Evolutionary conservation across 2,113 vertebrate species (phyloP).

Genomic region (Callipepla californica): DNA sequence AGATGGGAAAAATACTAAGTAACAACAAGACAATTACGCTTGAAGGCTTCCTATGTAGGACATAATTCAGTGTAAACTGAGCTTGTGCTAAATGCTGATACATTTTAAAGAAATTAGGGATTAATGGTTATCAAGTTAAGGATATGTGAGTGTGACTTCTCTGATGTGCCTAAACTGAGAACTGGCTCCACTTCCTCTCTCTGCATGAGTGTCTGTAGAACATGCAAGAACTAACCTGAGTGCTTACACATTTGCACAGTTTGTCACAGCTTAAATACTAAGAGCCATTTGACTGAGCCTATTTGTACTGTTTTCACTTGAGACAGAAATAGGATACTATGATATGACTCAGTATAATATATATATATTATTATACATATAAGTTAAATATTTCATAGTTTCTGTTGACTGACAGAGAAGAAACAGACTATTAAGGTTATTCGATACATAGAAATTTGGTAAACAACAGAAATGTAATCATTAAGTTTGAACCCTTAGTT

Average conservation of each 20-base stretch:
- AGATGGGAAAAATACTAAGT: conserved; percentile 29
- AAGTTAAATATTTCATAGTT: neutral
- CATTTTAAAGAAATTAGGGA: neutral
- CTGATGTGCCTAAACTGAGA: neutral
- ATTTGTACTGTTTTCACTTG: neutral
- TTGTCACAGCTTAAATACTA: neutral
- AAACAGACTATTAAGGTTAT: neutral
- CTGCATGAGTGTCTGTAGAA: fast-evolving
- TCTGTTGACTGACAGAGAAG: neutral
- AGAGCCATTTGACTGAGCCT: neutral
- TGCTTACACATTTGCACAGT: neutral
- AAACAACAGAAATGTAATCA: neutral
- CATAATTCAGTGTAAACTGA: neutral
- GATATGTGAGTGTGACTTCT: neutral
- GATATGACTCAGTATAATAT: neutral
- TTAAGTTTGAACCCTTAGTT: neutral
- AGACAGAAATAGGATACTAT: neutral
- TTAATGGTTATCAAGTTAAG: neutral
- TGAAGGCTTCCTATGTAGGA: neutral
- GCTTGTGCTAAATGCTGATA: neutral
- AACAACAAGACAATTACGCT: conserved; percentile 27
- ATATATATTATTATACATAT: neutral
- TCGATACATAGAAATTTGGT: neutral
- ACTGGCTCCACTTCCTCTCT: neutral
- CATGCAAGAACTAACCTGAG: neutral